Evolutionary conservation across 2,113 vertebrate species (phyloP).

Genomic region (Gasterosteus nipponicus): DNA sequence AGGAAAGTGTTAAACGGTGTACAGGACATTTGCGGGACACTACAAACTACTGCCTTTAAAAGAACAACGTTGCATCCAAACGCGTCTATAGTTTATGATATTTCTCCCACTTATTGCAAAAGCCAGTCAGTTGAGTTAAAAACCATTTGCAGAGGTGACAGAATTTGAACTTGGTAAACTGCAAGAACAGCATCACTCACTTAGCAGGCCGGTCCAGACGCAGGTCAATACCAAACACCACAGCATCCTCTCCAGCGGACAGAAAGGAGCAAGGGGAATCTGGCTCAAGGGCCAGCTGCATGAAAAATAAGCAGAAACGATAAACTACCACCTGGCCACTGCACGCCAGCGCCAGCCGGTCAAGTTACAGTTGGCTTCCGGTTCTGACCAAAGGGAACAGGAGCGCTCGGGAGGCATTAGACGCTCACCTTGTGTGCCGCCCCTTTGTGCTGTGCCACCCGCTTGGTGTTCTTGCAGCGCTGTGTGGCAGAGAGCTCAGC

Average conservation of each 20-base stretch:
- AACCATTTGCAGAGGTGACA: neutral
- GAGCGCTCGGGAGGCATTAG: neutral
- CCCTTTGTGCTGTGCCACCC: conserved; percentile 95
- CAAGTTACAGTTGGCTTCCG: neutral
- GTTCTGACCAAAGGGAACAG: neutral
- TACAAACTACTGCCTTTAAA: neutral
- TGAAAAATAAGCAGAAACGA: conserved; percentile 4
- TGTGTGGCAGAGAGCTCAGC: conserved; percentile 95
- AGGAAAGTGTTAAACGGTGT: neutral
- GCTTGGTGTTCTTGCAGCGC: conserved; percentile 95
- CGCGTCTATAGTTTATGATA: neutral
- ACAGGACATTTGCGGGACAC: neutral
- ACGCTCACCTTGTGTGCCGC: conserved; percentile 91
- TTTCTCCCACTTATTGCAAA: neutral
- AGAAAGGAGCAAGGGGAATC: conserved; percentile 97
- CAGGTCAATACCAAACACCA: conserved; percentile 94
- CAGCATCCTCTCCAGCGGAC: conserved; percentile 95
- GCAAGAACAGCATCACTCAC: conserved; percentile 79
- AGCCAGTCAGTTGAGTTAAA: neutral
- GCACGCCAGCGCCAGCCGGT: neutral
- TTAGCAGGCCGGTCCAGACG: conserved; percentile 91
- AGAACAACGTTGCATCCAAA: neutral
- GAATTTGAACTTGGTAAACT: neutral
- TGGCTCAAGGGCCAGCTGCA: conserved; percentile 93
- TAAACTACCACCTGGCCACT: neutral